A percentile compares a stretch with the other conserved stretches of the same genome.
Conservation (phyloP, 2,113 vertebrate genomes). For the Naja naja region DNA sequence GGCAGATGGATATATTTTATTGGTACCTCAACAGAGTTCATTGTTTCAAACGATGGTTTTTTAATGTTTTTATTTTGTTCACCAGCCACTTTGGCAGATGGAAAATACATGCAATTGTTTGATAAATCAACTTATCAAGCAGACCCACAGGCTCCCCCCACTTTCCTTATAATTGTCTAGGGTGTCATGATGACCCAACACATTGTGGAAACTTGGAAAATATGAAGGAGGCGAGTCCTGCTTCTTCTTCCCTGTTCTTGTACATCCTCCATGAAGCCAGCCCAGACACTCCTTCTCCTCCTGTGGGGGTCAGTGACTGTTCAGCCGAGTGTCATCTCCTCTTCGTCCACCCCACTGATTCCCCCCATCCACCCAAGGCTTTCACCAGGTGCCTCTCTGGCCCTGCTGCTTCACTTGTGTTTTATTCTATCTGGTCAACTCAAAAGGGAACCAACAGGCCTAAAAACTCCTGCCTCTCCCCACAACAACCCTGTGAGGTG, state of each 20-base stretch:
- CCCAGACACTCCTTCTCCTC: not conserved
- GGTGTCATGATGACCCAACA: not conserved
- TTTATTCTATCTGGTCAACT: not conserved
- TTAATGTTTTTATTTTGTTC: not conserved
- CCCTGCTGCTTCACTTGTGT: not conserved
- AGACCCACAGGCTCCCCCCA: not conserved
- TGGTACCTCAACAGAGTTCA: not conserved
- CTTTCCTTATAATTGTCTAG: not conserved
- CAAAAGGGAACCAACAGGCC: not conserved
- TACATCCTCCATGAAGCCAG: not conserved
- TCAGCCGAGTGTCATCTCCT: not conserved
- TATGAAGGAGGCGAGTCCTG: not conserved
- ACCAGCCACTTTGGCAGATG: not conserved
- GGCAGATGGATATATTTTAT: not conserved
- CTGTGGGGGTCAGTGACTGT: not conserved
- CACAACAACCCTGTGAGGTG: not conserved
- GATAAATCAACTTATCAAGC: not conserved
- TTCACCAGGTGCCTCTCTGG: no score
- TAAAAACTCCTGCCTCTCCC: not conserved
- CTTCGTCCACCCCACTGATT: not conserved
- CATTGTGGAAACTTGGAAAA: not conserved
- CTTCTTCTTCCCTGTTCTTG: not conserved
- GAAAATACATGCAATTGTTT: no score
- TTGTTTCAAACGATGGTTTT: not conserved
- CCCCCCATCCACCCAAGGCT: no score